Evolutionary conservation across 2,797 vertebrate species (phyloP), one percentile per base, ranked within the genome.

Genomic region (Heterohyrax brucei): DNA sequence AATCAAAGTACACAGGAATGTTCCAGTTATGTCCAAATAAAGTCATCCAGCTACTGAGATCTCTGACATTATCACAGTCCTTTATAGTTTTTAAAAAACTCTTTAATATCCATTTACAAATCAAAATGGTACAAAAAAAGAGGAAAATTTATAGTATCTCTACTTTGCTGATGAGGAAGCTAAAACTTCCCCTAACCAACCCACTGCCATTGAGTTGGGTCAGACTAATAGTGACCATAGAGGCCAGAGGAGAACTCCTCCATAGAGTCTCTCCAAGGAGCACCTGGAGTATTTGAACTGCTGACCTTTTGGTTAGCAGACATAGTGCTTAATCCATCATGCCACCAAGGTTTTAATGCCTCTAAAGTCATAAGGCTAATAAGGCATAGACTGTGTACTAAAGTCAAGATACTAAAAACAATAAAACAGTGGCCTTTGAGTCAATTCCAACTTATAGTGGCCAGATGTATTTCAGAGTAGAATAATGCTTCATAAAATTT

Each of bases 141-240:
- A 75, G 3, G 39, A 89, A 86, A 83, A 12, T 22, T 33, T 48
- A 50, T 50, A 50, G 7, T 50, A 73, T 50, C 33, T 88, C 10
- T 46, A 53, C 88, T 89, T 81, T 95, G 22, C 6, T 68, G 16
- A 87, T 70, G 76, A 94, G n/a, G n/a, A 95, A 90, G 94, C 24
- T 10, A 61, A 56, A 56, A 81, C 53, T 80, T 39, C 39, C 39
- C 39, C 39, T 39, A 39, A 39, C 39, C 39, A 39, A 39, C 39
- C 39, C 39, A 39, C 39, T 39, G 39, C 39, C 39, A 39, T 39
- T 39, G 39, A 39, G 39, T 39, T 39, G 39, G 39, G 39, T 39
- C 39, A 39, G 39, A 39, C 39, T 39, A 39, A 39, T 39, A 39
- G 39, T 39, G 39, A 39, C 39, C 39, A 39, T 39, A 39, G 39